Conservation (phyloP, 2,113 vertebrate species). For the Erinaceus europaeus region DNA sequence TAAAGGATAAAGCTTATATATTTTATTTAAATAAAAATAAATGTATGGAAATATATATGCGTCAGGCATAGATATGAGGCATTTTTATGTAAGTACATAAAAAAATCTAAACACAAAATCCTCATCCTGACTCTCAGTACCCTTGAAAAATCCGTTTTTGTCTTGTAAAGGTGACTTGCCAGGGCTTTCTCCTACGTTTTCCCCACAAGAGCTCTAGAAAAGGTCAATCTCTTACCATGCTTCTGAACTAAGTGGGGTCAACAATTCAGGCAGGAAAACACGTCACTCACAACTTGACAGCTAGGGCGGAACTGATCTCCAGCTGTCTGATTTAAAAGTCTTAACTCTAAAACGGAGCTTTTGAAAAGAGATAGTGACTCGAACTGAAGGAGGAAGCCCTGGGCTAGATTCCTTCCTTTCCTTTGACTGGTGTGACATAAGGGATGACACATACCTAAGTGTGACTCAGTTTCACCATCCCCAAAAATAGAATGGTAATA, state of each 20-base stretch:
- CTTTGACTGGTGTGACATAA: background rate
- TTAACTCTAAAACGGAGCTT: slow-evolving; percentile 43
- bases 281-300: slow-evolving; percentile 53
- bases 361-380: slow-evolving; percentile 25
- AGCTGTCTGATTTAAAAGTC: slow-evolving; percentile 70
- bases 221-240: slow-evolving; percentile 8
- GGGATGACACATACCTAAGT: background rate
- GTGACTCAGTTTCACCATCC: slow-evolving; percentile 49
- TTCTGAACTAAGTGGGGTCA: slow-evolving; percentile 54
- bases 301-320: slow-evolving; percentile 52
- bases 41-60: background rate
- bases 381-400: background rate
- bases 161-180: slow-evolving; percentile 25
- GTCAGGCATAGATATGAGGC: background rate
- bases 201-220: slow-evolving; percentile 31
- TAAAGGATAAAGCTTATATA: background rate
- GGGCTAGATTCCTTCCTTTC: background rate
- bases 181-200: background rate
- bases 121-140: background rate
- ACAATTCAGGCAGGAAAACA: slow-evolving; percentile 50
- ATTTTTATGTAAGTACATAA: background rate
- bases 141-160: slow-evolving; percentile 34
- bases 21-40: slow-evolving; percentile 24
- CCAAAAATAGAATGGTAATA: slow-evolving; percentile 14
- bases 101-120: background rate